Base-by-base conservation (phyloP, 2,797 vertebrate genomes). In the Melanotaenia boesemani region DNA sequence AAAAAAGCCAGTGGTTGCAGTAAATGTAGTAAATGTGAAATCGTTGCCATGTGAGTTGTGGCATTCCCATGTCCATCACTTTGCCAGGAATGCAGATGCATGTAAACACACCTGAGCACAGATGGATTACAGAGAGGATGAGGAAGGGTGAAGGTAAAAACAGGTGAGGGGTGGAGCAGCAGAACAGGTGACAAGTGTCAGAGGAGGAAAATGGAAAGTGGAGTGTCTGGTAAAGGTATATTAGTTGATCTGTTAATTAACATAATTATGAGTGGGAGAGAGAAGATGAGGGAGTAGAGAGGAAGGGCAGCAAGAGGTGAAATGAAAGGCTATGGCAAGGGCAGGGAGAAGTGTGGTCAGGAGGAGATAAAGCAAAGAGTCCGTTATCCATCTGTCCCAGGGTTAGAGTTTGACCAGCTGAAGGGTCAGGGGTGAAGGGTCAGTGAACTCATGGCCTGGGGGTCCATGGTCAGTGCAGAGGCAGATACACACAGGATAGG, bases 381-480 rank as follows among this genome's bases (percentile, higher is more conserved):
- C 84, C 88, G 81, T 90, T 91, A 91, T 92, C 92, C 93, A 94
- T 94, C 93, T 94, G 93, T 89, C 88, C 81, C 79, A 73, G 88
- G 90, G 91, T 91, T 88, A 87, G 90, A 86, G 86, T 87, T 83
- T 92, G 91, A 72, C 90, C 90, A 92, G 91, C 92, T 91, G 91
- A 92, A 79, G 64, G 91, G 88, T 91, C 89, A 86, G 67, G 67
- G 92, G 86, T 88, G 57, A 91, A 50, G 63, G 91, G 91, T 92
- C 81, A 68, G 32, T 6, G 69, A 87, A 82, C 91, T 61, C 20
- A 41, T 44, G 82, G 72, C 87, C 84, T 12, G 59, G 68, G 83
- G 81, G 82, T 70, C 60, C 1, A 50, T 86, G 89, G 89, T 89
- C 90, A 86, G 85, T 72, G 71, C 3, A 32, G 72, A 70, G 22